Percentiles rank a stretch among this genome's conserved stretches.
Evolutionary conservation across 2,888 invertebrate genomes (phyloP).

Genomic region (Neuroscelio doddi): DNA sequence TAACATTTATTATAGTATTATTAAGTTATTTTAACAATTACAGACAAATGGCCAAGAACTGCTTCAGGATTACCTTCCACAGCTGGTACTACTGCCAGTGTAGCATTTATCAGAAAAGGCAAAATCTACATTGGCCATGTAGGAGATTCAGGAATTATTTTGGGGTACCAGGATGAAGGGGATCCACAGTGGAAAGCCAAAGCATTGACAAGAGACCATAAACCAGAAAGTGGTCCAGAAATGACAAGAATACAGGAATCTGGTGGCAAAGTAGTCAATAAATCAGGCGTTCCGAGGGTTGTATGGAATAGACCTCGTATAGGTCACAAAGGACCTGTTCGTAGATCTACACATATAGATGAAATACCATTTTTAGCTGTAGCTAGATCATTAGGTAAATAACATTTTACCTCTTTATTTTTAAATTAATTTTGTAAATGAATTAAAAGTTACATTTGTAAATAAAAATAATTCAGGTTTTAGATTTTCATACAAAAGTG

Average conservation of each 20-base stretch:
- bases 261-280: constrained; percentile 86
- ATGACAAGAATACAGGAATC: constrained; percentile 86
- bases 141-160: constrained; percentile 96
- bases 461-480: too few species aligned
- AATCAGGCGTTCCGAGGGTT: constrained; percentile 93
- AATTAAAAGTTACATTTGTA: too few species aligned
- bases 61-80: constrained; percentile 95
- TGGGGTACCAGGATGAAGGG: constrained; percentile 85
- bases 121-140: constrained; percentile 98
- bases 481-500: too few species aligned
- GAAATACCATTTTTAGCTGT: constrained; percentile 97
- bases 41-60: constrained; percentile 98
- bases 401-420: too few species aligned
- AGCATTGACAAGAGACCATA: constrained; percentile 93
- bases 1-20: too few species aligned
- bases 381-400: constrained; percentile 88
- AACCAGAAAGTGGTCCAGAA: constrained; percentile 92
- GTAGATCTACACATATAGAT: constrained; percentile 91
- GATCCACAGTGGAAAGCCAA: constrained; percentile 85
- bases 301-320: constrained; percentile 96
- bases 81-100: constrained; percentile 97
- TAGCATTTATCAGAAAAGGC: constrained; percentile 93
- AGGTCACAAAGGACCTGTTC: constrained; percentile 89
- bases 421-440: too few species aligned
- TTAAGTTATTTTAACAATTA: not conserved